These are phyloP conservation scores for Dicaeum eximium DNA, from an alignment of 2,113 vertebrate species.

Conservation along the genomic window DNA sequence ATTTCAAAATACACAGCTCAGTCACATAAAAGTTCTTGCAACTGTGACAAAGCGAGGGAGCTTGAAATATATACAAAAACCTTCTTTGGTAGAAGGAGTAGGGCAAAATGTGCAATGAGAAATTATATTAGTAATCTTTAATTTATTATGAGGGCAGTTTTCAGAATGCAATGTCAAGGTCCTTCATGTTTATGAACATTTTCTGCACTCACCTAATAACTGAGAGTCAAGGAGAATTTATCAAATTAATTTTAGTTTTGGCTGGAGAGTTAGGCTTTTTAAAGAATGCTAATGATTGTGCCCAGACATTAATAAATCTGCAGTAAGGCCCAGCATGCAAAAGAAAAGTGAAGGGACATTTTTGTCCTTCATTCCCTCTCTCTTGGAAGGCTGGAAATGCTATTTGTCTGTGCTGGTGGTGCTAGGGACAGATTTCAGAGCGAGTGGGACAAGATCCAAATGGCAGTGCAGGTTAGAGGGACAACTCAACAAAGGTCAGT, in stretches of 20 bases:
- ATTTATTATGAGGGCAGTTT: constrained; percentile 46
- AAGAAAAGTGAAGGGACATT: not conserved
- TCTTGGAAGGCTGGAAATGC: not conserved
- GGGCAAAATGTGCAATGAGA: not conserved
- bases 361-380: constrained; percentile 23
- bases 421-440: not conserved
- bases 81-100: constrained; percentile 9
- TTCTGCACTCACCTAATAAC: constrained; percentile 42
- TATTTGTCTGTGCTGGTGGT: not conserved
- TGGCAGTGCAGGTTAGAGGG: not conserved
- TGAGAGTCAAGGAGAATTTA: constrained; percentile 46
- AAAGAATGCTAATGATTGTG: constrained; percentile 47
- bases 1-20: not conserved
- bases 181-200: constrained; percentile 54
- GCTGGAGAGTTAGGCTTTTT: constrained; percentile 42
- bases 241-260: constrained; percentile 61
- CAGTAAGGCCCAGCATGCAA: not conserved
- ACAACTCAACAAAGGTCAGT: not conserved
- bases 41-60: not conserved
- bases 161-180: constrained; percentile 38
- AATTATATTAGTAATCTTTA: constrained; percentile 22
- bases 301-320: constrained; percentile 48
- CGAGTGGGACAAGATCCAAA: not conserved
- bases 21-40: not conserved
- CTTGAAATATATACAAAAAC: not conserved